A percentile compares a stretch with the other conserved stretches of the same genome.
These are phyloP conservation scores for Tursiops truncatus DNA, from an alignment of 2,113 vertebrate species.

Conservation along the genomic window DNA sequence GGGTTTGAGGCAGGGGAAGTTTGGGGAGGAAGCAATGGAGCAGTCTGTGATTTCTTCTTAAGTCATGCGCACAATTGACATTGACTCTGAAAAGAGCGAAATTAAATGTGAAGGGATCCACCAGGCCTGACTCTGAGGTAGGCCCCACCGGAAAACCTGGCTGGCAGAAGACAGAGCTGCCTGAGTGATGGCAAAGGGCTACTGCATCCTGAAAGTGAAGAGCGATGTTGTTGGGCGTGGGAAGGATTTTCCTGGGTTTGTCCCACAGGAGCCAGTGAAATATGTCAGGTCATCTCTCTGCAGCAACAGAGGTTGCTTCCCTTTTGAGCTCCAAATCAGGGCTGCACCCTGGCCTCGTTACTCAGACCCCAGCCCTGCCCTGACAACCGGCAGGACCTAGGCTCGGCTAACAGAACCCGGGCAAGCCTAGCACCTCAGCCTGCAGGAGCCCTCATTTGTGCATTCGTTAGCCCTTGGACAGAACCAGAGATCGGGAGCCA, in stretches of 20 bases:
- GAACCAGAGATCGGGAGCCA: background rate
- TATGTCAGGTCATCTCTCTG: background rate
- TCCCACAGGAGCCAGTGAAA: background rate
- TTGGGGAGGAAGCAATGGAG: conserved; percentile 26
- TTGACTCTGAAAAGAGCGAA: background rate
- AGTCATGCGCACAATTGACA: background rate
- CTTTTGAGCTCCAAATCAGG: background rate
- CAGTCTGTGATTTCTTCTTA: conserved; percentile 42
- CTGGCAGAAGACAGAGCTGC: background rate
- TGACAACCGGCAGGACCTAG: background rate
- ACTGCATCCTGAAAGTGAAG: background rate
- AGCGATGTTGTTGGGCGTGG: background rate
- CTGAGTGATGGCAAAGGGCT: background rate
- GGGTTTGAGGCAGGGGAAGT: conserved; percentile 47
- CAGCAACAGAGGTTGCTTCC: background rate
- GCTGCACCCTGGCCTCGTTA: no score
- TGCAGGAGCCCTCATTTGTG: background rate
- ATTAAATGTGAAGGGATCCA: background rate
- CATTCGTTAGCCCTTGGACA: background rate
- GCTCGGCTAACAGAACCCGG: background rate
- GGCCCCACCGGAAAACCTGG: background rate
- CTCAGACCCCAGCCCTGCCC: background rate
- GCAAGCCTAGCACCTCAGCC: background rate
- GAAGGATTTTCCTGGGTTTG: background rate
- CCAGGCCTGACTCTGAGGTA: background rate